Base-by-base conservation (phyloP, 2,113 vertebrate species). In the Plestiodon gilberti region DNA sequence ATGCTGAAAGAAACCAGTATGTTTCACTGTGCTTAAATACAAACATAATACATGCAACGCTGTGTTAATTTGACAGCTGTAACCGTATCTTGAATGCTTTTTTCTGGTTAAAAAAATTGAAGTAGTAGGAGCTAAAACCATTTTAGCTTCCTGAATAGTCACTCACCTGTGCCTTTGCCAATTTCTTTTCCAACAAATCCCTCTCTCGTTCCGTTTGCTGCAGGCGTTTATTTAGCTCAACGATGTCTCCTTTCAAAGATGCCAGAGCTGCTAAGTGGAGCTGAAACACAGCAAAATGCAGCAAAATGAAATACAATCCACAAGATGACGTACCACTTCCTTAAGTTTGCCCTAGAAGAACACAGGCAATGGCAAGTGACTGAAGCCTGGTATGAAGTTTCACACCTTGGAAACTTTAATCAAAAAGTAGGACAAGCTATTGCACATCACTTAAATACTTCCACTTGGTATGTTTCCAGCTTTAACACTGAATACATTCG, bases 181-280 rank as follows among this genome's bases (percentile, higher is more conserved):
- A 93, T 91, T 97, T 97, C 94, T 98, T 98, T 95, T 98, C 98
- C 87, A 98, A 91, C 30, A 95, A 89, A 86, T 98, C 97, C 52
- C 97, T 96, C 55, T 98, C 98, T 78, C 95, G 94, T 93, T 98
- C 98, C 1, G 96, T 98, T 91, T 97, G 97, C 88, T 98, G 97
- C 7, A 98, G 96, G 62, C 97, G 96, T 90, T 98, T 97, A 92
- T 97, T 98, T 87, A 98, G 97, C 90, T 98, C 98, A 82, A 96
- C 96, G 71, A 98, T 96, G 84, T 98, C 97, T 90, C 96, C 97
- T 91, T 98, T 98, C 93, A 98, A 95, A 2, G 97, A 98, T 87
- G 97, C 97, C 97, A 98, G 96, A 93, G 97, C 97, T 95, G 97
- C 97, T 91, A 97, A 94, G 91, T 97, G 97, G 90, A 98, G 96